Percentiles rank a stretch among this genome's conserved stretches.
phyloP scores from a whole-genome alignment of 2,888 invertebrate genomes.

The Melanostoma scalare region DNA sequence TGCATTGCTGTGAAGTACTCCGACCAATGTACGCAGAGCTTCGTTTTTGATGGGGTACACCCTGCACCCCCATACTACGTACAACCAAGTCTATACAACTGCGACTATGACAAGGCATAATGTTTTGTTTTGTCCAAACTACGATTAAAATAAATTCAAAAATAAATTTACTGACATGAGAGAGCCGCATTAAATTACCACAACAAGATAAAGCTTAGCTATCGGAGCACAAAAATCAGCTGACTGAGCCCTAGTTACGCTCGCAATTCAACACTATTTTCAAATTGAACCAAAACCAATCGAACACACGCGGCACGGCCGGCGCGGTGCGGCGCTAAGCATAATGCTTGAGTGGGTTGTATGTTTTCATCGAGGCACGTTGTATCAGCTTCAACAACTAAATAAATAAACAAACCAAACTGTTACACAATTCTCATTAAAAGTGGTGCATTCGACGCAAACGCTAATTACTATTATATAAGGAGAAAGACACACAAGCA shows the following conservation, averaged over 20 bases:
- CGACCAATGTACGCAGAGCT: too few species aligned
- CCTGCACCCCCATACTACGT: not conserved
- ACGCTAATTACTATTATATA: not conserved
- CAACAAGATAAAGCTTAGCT: not conserved
- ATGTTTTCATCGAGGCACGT: not conserved
- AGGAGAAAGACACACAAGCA: conserved; percentile 1
- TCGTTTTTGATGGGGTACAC: not conserved
- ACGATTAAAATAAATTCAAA: not conserved
- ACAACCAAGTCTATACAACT: not conserved
- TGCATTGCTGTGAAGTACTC: too few species aligned
- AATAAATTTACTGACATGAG: not conserved
- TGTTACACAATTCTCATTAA: conserved; percentile 52
- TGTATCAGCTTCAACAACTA: not conserved
- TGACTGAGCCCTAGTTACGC: not conserved
- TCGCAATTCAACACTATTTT: not conserved
- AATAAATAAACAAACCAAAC: conserved; percentile 51
- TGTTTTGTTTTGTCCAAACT: conserved; percentile 5
- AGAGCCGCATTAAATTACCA: conserved; percentile 4
- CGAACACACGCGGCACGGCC: not conserved
- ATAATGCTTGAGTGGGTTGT: not conserved
- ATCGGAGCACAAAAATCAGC: conserved; percentile 7
- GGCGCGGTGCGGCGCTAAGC: too few species aligned
- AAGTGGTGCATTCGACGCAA: conserved; percentile 16
- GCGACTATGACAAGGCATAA: conserved; percentile 5
- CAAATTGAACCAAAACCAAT: not conserved